Base-by-base conservation (phyloP, 1,140 invertebrate species). In the Calephelis virginiensis region DNA sequence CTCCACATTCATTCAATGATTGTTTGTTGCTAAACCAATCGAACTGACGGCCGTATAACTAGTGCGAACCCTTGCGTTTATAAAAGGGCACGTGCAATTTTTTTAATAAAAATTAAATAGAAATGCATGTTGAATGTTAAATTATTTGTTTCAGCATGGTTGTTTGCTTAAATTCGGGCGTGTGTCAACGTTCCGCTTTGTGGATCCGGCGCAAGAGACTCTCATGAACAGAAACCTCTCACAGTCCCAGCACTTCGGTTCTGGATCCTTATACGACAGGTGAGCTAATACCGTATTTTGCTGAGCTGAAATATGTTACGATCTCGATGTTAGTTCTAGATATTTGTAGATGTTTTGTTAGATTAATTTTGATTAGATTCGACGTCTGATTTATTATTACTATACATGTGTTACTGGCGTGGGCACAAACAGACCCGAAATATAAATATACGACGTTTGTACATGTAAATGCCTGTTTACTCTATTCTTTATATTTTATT, bases 151-250 rank as follows among this genome's bases (percentile, higher is more conserved):
- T 53, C 91, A 96, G 94, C 96, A 97, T 92, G 97, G 97, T 65
- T 95, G 95, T 72, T 93, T 97, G 63, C 94, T 98, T 17, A 96
- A 97, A 92, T 98, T 98, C 92, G 96, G 98, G 73, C 93, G 97
- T 80, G 95, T 97, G 74, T 96, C 98, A 80, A 96, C 96, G 28
- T 99, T 98, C 91, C 94, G 97, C 75, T 99, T 99, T 92, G 93
- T 98, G 71, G 98, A 99, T 92, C 97, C 97, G 6, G 93, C 94
- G 61, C 95, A 96, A 69, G 97, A 98, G 84, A 96, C 96, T 78
- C 94, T 97, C 72, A 94, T 95, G 63, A 93, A 93, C 77, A 85
- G 93, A 74, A 93, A 93, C 70, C 81, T 93, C 56, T 92, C 93
- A 10, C 93, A 93, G 73, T 93, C 93, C 50, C 94, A 94, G 69